A percentile compares a stretch with the other conserved stretches of the same genome.
These are phyloP conservation scores for Sebastes variabilis DNA, from an alignment of 2,797 vertebrate species.

Conservation along the genomic window DNA sequence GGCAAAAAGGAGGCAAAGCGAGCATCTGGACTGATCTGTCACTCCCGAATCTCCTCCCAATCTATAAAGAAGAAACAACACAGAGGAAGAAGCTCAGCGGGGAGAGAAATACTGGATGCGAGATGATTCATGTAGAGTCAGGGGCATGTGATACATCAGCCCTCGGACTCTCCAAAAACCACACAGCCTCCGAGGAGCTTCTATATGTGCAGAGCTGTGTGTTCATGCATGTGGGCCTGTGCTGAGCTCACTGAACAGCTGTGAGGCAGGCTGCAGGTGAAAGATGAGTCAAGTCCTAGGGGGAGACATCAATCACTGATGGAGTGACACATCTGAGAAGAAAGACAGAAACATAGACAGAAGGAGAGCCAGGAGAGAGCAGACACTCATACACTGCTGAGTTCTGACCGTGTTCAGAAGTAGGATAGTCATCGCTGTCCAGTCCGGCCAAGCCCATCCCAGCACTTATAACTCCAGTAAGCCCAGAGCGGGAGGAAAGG, in stretches of 20 bases:
- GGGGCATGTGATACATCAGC: slow-evolving; percentile 38
- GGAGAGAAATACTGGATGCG: slow-evolving; percentile 29
- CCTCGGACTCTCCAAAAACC: slow-evolving; percentile 49
- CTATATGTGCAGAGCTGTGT: slow-evolving; percentile 26
- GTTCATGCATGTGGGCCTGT: slow-evolving; percentile 40
- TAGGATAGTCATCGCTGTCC: slow-evolving; percentile 24
- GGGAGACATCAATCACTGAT: slow-evolving; percentile 74
- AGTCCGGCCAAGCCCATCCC: slow-evolving; percentile 34
- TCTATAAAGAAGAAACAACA: slow-evolving; percentile 24
- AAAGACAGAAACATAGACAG: slow-evolving; percentile 39
- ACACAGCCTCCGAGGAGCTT: slow-evolving; percentile 42
- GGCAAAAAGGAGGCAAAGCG: slow-evolving; percentile 30
- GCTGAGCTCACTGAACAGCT: slow-evolving; percentile 68
- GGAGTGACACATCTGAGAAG: slow-evolving; percentile 68
- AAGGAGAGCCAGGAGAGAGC: slow-evolving; percentile 41
- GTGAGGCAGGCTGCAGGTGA: slow-evolving; percentile 76
- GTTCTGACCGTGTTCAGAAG: slow-evolving; percentile 40
- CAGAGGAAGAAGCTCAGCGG: slow-evolving; percentile 12
- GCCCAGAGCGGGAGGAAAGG: slow-evolving; percentile 42
- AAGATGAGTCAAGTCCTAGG: slow-evolving; percentile 72
- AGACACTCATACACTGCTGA: slow-evolving; percentile 37
- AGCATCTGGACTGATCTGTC: slow-evolving; percentile 51
- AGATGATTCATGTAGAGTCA: slow-evolving; percentile 46
- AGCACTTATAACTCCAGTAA: slow-evolving; percentile 25
- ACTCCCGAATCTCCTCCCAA: slow-evolving; percentile 15